Conservation (phyloP, 2,888 invertebrate genomes). For the Lycia hirtaria region DNA sequence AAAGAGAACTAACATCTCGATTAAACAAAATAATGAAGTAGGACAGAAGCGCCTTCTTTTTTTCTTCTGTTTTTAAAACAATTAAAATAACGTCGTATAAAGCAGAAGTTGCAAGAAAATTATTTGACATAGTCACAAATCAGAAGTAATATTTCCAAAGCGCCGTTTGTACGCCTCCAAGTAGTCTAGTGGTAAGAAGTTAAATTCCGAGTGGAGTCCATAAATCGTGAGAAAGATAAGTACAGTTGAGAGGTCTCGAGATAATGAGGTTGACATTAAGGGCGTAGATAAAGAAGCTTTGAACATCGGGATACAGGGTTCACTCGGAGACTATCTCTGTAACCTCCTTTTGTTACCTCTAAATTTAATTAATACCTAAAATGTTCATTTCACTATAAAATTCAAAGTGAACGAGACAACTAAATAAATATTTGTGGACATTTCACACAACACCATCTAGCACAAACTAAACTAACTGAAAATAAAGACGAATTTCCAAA, state of each 20-base stretch:
- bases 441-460: background rate
- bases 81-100: background rate
- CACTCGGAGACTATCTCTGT: conserved; percentile 33
- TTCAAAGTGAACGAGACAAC: background rate
- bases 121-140: background rate
- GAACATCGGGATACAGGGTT: conserved; percentile 17
- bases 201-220: conserved; percentile 20
- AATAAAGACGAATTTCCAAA: too few relatives aligned
- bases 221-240: conserved; percentile 29
- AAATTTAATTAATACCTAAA: background rate
- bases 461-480: too few relatives aligned
- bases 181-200: conserved; percentile 8
- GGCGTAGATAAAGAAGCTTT: conserved; percentile 26
- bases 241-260: conserved; percentile 24
- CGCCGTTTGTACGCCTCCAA: conserved; percentile 1
- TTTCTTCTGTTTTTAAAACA: too few relatives aligned
- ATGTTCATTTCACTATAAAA: background rate
- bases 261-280: conserved; percentile 32
- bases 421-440: too few relatives aligned
- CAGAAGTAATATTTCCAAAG: background rate
- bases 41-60: too few relatives aligned
- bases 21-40: too few relatives aligned
- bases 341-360: background rate
- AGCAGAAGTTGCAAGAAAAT: too few relatives aligned
- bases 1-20: too few relatives aligned